Percentiles rank a stretch among this genome's conserved stretches.
These are phyloP conservation scores for Coturnix japonica DNA, from an alignment of 2,113 vertebrate genomes.

Conservation along the genomic window DNA sequence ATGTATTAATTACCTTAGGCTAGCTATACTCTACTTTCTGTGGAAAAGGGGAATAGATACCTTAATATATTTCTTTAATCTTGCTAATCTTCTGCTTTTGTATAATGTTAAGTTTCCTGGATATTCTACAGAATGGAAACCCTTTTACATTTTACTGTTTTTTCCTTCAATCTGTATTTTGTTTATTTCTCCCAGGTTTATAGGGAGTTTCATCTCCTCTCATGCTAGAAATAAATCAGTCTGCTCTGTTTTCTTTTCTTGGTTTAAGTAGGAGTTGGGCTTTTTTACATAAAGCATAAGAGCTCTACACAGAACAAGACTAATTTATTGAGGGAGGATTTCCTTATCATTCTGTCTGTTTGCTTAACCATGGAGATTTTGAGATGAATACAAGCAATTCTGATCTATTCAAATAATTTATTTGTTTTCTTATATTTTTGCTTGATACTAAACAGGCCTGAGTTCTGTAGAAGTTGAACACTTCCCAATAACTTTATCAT, in stretches of 20 bases:
- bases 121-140: constrained; percentile 27
- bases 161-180: constrained; percentile 4
- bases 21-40: neutral
- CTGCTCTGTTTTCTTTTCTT: constrained; percentile 28
- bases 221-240: constrained; percentile 29
- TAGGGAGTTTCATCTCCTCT: neutral
- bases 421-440: constrained; percentile 14
- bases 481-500: neutral
- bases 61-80: neutral
- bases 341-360: neutral
- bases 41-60: neutral
- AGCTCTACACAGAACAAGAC: neutral
- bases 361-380: neutral
- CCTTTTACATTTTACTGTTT: constrained; percentile 11
- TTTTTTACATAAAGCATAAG: neutral
- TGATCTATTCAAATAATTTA: neutral
- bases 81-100: neutral
- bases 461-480: neutral
- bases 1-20: neutral
- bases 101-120: neutral
- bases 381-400: neutral
- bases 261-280: neutral
- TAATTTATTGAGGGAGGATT: constrained; percentile 5
- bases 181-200: neutral
- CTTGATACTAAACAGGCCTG: neutral